Evolutionary conservation across 1,140 invertebrate species (phyloP).

Genomic region (Aphaenogaster floridana): DNA sequence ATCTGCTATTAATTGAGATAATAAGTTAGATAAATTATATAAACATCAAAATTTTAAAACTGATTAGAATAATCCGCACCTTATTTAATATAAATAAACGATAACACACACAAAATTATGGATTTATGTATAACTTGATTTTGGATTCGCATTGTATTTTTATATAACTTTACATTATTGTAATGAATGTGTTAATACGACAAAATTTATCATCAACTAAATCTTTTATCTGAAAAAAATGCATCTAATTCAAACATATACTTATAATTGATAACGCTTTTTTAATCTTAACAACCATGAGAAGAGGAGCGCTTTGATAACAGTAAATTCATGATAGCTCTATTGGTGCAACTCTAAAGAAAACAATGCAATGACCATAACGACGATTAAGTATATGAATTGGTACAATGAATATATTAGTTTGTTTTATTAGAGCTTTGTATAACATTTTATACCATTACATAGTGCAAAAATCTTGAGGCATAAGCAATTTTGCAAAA

Average conservation of each 20-base stretch:
- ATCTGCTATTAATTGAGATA: not conserved
- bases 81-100: not conserved
- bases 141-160: not conserved
- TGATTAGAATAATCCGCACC: not conserved
- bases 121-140: not conserved
- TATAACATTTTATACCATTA: not conserved
- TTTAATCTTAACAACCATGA: not conserved
- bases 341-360: conserved; percentile 16
- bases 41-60: not conserved
- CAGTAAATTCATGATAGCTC: not conserved
- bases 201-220: not conserved
- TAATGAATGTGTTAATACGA: not conserved
- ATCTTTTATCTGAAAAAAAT: not conserved
- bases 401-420: conserved; percentile 13
- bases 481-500: not conserved
- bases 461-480: not conserved
- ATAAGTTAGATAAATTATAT: not conserved
- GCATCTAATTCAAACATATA: not conserved
- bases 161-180: not conserved
- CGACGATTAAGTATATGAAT: not conserved
- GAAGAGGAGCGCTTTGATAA: not conserved
- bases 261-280: not conserved
- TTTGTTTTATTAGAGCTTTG: conserved; percentile 35
- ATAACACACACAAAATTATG: not conserved
- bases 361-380: conserved; percentile 20